Conservation (phyloP, 2,797 vertebrate genomes). For the Coreius guichenoti region DNA sequence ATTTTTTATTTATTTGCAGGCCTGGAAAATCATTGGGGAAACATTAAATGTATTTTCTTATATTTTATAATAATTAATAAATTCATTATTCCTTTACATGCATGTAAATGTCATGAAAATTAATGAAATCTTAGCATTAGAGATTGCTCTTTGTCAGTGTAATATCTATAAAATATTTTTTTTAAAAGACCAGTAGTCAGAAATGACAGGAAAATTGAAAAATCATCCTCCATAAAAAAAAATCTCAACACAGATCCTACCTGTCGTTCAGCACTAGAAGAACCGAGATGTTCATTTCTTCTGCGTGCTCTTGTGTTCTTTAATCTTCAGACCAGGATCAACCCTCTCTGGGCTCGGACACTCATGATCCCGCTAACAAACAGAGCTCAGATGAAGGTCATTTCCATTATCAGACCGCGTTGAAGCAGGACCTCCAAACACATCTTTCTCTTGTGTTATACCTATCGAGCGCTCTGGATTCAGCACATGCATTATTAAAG, state of each 20-base stretch:
- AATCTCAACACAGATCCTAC: too few species aligned
- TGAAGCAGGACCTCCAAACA: constrained; percentile 6
- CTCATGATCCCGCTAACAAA: constrained; percentile 59
- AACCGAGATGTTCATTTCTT: constrained; percentile 1
- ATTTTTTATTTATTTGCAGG: not conserved
- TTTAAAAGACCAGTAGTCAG: not conserved
- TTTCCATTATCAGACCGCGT: constrained; percentile 55
- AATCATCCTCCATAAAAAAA: too few species aligned
- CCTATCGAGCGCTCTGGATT: not conserved
- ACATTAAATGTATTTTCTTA: not conserved
- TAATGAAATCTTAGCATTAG: not conserved
- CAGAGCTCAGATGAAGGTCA: constrained; percentile 70
- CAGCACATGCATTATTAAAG: not conserved
- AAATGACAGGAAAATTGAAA: not conserved
- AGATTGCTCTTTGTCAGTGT: not conserved
- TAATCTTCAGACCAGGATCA: constrained; percentile 58
- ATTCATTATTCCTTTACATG: not conserved
- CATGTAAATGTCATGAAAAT: not conserved
- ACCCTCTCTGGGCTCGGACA: constrained; percentile 60
- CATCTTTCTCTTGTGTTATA: constrained; percentile 20
- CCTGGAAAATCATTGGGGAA: not conserved
- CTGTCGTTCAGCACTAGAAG: not conserved
- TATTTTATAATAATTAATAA: not conserved
- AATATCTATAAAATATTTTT: too few species aligned
- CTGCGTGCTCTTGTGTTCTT: constrained; percentile 7